These are phyloP conservation scores for Cololabis saira DNA, from an alignment of 2,113 vertebrate genomes.

Conservation along the genomic window DNA sequence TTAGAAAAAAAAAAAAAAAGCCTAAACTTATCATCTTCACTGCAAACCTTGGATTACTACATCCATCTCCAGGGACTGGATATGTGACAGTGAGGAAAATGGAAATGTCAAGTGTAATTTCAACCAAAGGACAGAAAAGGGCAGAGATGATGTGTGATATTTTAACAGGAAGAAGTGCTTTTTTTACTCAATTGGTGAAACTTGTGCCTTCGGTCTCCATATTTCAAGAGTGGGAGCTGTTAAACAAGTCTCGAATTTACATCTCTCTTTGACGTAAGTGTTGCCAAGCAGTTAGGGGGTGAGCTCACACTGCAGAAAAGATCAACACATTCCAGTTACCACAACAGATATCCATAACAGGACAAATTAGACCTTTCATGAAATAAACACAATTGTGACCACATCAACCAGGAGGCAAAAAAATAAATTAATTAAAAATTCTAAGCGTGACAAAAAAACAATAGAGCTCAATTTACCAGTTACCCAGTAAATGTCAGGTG, in stretches of 20 bases:
- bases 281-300: constrained; percentile 30
- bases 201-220: constrained; percentile 9
- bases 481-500: constrained; percentile 24
- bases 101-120: constrained; percentile 55
- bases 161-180: constrained; percentile 36
- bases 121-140: constrained; percentile 32
- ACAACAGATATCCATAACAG: neutral
- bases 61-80: constrained; percentile 3
- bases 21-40: neutral
- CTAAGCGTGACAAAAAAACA: neutral
- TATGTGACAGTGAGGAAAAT: constrained; percentile 3
- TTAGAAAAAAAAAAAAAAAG: neutral
- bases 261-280: constrained; percentile 43
- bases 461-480: constrained; percentile 8
- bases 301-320: constrained; percentile 20
- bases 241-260: constrained; percentile 42
- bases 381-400: too few relatives aligned
- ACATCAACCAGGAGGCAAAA: too few relatives aligned
- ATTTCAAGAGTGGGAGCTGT: constrained; percentile 45
- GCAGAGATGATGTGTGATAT: constrained; percentile 29
- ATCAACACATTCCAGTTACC: constrained; percentile 21
- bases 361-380: neutral
- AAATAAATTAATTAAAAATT: constrained; percentile 22
- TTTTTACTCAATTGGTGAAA: constrained; percentile 27
- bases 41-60: neutral